A percentile compares a stretch with the other conserved stretches of the same genome.
phyloP scores from a whole-genome alignment of 2,888 invertebrate genomes.

The Xanthia togata region DNA sequence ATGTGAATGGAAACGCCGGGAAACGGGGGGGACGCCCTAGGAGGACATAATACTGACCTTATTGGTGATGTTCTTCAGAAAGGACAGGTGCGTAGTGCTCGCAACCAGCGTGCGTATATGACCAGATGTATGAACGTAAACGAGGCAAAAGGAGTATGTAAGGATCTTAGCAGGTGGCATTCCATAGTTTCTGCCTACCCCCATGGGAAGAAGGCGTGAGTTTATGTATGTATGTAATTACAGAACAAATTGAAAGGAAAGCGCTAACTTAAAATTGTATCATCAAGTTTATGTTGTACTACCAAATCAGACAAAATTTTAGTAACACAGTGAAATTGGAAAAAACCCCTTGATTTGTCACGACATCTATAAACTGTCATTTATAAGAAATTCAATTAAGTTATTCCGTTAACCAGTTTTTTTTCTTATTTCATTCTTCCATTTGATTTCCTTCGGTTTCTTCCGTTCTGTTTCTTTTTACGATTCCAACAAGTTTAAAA shows the following conservation, averaged over 20 bases:
- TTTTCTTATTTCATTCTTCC: constrained; percentile 5
- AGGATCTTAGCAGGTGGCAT: not conserved
- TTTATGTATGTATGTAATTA: not conserved
- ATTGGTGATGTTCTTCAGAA: too few relatives aligned
- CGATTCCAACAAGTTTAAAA: constrained; percentile 2
- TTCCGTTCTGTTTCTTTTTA: constrained; percentile 8
- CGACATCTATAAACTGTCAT: not conserved
- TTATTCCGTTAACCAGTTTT: not conserved
- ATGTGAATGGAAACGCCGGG: too few relatives aligned
- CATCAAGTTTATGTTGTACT: not conserved
- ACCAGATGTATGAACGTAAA: not conserved
- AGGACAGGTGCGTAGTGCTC: too few relatives aligned
- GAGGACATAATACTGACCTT: too few relatives aligned
- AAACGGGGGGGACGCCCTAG: too few relatives aligned
- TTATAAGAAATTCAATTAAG: constrained; percentile 14
- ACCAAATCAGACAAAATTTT: not conserved
- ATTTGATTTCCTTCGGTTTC: constrained; percentile 24
- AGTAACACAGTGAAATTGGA: not conserved
- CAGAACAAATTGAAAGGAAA: too few relatives aligned
- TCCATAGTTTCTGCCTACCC: too few relatives aligned
- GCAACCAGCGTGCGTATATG: not conserved
- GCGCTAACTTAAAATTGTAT: not conserved
- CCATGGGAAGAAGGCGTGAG: too few relatives aligned
- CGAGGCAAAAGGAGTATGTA: not conserved
- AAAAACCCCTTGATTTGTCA: not conserved